phyloP scores from a whole-genome alignment of 2,113 vertebrate genomes.

The Sander vitreus region DNA sequence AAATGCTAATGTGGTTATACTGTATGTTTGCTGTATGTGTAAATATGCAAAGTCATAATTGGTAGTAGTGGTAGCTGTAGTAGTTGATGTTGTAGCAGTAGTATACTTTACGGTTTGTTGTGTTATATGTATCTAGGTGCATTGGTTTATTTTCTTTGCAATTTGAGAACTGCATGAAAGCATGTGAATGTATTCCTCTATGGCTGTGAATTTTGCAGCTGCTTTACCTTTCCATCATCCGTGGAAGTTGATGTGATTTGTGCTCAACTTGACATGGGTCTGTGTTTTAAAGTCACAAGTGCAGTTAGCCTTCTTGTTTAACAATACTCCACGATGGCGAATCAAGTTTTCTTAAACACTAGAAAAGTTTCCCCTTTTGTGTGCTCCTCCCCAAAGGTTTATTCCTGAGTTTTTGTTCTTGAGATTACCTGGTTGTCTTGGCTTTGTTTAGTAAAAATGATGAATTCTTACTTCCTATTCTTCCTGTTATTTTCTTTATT shows the following conservation, averaged over 20 bases:
- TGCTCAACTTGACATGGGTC: neutral
- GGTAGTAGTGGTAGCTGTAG: too few species aligned
- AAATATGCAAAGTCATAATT: too few species aligned
- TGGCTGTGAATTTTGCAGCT: neutral
- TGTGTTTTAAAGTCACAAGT: slow-evolving; percentile 8
- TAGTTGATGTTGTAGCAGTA: too few species aligned
- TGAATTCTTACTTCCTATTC: neutral
- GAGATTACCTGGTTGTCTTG: neutral
- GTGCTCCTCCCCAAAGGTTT: neutral
- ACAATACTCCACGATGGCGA: neutral
- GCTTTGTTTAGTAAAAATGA: neutral
- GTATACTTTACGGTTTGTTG: too few species aligned
- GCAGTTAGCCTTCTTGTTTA: neutral
- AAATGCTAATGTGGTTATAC: too few species aligned
- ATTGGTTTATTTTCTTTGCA: neutral
- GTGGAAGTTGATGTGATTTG: neutral
- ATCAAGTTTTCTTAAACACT: neutral
- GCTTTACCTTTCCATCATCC: neutral
- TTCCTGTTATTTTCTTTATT: neutral
- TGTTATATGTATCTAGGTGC: too few species aligned
- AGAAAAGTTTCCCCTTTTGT: neutral
- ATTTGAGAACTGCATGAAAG: neutral
- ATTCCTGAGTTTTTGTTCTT: neutral
- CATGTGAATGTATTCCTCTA: neutral
- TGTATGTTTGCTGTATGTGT: too few species aligned